Evolutionary conservation across 2,888 invertebrate species (phyloP).

Genomic region (Sminthurides aquaticus): DNA sequence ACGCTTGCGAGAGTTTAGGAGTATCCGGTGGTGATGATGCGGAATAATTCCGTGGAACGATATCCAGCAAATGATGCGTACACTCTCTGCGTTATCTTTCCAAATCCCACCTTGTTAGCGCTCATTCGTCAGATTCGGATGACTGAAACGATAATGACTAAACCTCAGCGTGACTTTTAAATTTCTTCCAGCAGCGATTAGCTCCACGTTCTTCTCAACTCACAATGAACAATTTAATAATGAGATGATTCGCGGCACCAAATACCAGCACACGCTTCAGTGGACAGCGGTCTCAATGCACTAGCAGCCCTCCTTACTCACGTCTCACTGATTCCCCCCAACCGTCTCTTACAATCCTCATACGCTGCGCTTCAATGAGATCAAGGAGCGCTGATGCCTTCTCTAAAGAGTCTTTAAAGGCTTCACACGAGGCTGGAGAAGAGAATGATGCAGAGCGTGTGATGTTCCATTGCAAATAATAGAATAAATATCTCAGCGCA

Average conservation of each 20-base stretch:
- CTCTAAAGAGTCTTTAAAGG: too few species aligned
- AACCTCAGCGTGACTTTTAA: not conserved
- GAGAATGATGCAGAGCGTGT: too few species aligned
- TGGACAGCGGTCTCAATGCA: not conserved
- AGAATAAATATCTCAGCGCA: not conserved
- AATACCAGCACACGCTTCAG: not conserved
- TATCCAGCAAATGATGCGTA: not conserved
- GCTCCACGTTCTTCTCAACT: too few species aligned
- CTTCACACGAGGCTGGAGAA: not conserved
- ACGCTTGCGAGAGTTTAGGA: too few species aligned
- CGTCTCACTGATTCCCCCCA: not conserved
- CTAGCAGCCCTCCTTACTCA: too few species aligned
- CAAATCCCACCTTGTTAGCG: not conserved
- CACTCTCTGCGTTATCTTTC: too few species aligned
- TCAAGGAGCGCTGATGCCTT: too few species aligned
- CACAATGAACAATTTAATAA: too few species aligned
- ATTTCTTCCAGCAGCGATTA: not conserved
- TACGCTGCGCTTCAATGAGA: too few species aligned
- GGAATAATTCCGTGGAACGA: not conserved
- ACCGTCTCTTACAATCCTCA: not conserved
- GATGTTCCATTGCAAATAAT: not conserved
- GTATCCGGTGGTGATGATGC: not conserved
- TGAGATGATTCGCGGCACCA: too few species aligned
- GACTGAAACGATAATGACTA: not conserved
- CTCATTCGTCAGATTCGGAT: not conserved